Evolutionary conservation across 2,113 vertebrate genomes (phyloP), one percentile per base, ranked within the genome.

Genomic region (Strix aluco): DNA sequence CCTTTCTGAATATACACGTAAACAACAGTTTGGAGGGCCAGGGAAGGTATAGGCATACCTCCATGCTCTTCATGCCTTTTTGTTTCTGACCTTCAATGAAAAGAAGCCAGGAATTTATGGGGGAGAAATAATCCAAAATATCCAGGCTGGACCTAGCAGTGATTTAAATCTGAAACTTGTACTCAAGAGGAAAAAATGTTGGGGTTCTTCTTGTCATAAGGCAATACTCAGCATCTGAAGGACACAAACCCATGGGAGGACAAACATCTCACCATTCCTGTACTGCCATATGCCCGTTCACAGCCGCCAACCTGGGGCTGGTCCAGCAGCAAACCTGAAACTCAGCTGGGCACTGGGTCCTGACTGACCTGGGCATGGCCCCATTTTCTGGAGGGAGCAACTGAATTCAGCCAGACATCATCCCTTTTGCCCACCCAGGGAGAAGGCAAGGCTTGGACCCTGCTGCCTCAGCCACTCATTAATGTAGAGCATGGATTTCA

Each of bases 401-500:
- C 5, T 25, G 40, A 83, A 30, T 55, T 52, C 29, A 30, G 42
- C 14, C 30, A 13, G 7, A 47, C 38, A 51, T 61, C 51, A n/a
- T 5, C 25, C 32, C 22, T 54, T 78, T 62, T 54, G 55, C 46
- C 75, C 72, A 81, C 34, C 51, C 19, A 16, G 57, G 23, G 69
- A 89, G 57, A 75, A 63, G 42, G 11, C 21, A 82, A 61, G 15
- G 62, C 58, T 82, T 1, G 0, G 14, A 9, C 42, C 13, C 51
- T 8, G 3, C 47, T 86, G 38, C 42, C 77, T 47, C 0, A 0
- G 57, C 72, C 7, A 3, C 62, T 92, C 73, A 65, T 88, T 96
- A 95, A 94, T 83, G 94, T 83, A 92, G 73, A 94, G 75, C 90
- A 80, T 90, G 92, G 87, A 34, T 89, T 97, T 96, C 94, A 97